Evolutionary conservation across 2,113 vertebrate species (phyloP), one percentile per base, ranked within the genome.

Genomic region (Bettongia penicillata): DNA sequence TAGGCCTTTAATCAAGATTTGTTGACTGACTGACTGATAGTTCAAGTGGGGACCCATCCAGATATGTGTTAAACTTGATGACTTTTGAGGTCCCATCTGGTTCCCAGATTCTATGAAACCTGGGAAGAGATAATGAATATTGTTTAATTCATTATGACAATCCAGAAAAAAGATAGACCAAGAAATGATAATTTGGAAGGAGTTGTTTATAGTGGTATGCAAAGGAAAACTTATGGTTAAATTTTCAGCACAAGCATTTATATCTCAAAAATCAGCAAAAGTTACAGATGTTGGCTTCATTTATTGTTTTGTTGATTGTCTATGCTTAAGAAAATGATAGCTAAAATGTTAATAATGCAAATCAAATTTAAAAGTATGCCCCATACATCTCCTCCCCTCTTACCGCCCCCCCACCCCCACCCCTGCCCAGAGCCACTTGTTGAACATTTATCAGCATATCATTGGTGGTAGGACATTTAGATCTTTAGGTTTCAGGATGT

Each of bases 101-200:
- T 6, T 84, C n/a, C 43, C n/a, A 77, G 68, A 43, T 43, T 23
- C 68, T 43, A 7, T 48, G 89, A 90, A 91, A 89, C 37, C 28
- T 91, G 47, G 61, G 23, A 28, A 31, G 37, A 91, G 25, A 53
- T 47, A 91, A 93, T 22, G 77, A 91, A 93, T 91, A 91, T 3
- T 77, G 22, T 77, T 16, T 84, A 84, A 84, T 37, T 84, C 77
- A 53, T 89, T 89, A 49, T 24, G 52, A 23, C 55, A 52, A 22
- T 52, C 90, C 94, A 89, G 16, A 43, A 93, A 91, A 90, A 57
- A 91, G 52, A 93, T 11, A 61, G 31, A 68, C 31, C 61, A 68
- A 22, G 6, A 53, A 84, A 84, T 84, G n/a, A 43, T 43, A 84
- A 84, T 84, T 61, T 43, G 68, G 37, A 84, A 84, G 43, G 68